Evolutionary conservation across 2,888 invertebrate genomes (phyloP), one percentile per base, ranked within the genome.

Genomic region (Thera obeliscata): DNA sequence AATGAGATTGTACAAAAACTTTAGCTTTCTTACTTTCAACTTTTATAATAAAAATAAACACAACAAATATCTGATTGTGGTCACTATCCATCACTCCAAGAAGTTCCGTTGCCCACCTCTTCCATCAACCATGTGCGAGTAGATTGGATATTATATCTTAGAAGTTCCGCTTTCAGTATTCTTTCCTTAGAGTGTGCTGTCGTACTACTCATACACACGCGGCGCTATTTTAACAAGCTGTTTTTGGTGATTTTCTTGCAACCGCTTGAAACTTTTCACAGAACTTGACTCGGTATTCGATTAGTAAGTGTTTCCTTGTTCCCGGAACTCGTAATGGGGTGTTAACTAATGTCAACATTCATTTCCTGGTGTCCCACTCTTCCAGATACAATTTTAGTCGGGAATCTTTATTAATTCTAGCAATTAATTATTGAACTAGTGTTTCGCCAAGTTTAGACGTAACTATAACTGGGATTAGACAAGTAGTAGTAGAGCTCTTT

Each of bases 301-400:
- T 48, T 55, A 57, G 50, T 55, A 62, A 62, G 50, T 46, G 54
- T 59, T 67, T 62, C 61, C 54, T 69, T 65, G 36, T 61, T 56
- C 12, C 61, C 61, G 69, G 66, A 66, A 66, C 61, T 55, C 59
- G 63, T 66, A 64, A 64, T 67, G 56, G 64, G 41, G 61, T 65
- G 74, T 72, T 74, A 70, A 72, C 72, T 72, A 69, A 65, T 69
- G 59, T 62, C 55, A 50, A 56, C 66, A 61, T 54, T 50, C 56
- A 61, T 61, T 57, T 68, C 52, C 54, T 55, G 60, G 9, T 46
- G 35, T 33, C 8, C 22, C 46, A n/a, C 50, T 36, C 59, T 56
- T 67, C 55, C 62, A 49, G 56, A 38, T 41, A 52, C 38, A 33
- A 52, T 3, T 52, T 46, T 46, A 46, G 43, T 9, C 9, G 33